A percentile compares a stretch with the other conserved stretches of the same genome.
These are phyloP conservation scores for Tokudaia tokunoshimensis DNA, from an alignment of 2,797 vertebrate species.

Conservation along the genomic window DNA sequence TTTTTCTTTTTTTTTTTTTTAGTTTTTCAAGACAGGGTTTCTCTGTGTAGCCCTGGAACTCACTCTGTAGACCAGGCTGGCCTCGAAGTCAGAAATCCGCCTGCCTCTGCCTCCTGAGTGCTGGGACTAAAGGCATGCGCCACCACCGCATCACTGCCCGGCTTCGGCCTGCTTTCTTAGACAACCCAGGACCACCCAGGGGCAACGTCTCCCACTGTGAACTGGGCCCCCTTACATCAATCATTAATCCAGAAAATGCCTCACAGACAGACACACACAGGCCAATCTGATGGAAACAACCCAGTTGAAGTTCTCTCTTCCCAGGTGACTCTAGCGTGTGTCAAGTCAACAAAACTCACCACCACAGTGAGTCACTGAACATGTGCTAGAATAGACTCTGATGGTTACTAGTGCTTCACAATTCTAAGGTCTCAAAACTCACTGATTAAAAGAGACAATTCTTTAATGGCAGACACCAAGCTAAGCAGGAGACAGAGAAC, in stretches of 20 bases:
- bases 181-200: not conserved
- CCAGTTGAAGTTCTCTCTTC: not conserved
- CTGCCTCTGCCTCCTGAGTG: too few species aligned
- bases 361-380: not conserved
- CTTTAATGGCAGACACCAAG: not conserved
- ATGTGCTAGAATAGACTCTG: not conserved
- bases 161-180: not conserved
- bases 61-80: too few species aligned
- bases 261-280: not conserved
- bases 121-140: too few species aligned
- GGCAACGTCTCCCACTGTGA: not conserved
- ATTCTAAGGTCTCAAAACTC: constrained; percentile 6
- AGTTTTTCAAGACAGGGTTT: too few species aligned
- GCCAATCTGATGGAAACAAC: not conserved
- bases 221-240: not conserved
- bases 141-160: too few species aligned
- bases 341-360: not conserved
- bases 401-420: not conserved
- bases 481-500: not conserved
- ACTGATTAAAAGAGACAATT: not conserved
- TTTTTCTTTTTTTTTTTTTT: too few species aligned
- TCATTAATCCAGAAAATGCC: not conserved
- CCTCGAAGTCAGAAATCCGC: too few species aligned
- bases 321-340: not conserved
- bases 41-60: too few species aligned